A percentile compares a stretch with the other conserved stretches of the same genome.
Evolutionary conservation across 2,113 vertebrate genomes (phyloP).

Genomic region (Neogale vison): DNA sequence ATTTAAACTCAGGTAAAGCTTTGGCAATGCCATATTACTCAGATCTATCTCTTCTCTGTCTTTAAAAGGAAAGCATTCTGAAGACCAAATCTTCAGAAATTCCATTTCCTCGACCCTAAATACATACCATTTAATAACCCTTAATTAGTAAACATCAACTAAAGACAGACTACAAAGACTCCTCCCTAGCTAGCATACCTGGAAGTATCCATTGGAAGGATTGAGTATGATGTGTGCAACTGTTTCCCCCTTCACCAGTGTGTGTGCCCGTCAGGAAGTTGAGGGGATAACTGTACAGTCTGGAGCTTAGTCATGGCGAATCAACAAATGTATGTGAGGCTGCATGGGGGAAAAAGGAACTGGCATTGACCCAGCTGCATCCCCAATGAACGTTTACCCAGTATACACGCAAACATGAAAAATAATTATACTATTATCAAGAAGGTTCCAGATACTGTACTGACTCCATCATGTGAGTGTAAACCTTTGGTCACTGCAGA

Average conservation of each 20-base stretch:
- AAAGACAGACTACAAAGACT: not conserved
- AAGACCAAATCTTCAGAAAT: not conserved
- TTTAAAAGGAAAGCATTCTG: not conserved
- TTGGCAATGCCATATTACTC: not conserved
- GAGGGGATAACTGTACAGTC: too few species aligned
- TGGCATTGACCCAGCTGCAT: not conserved
- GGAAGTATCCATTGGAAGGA: not conserved
- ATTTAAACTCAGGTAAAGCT: not conserved
- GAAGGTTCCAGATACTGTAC: not conserved
- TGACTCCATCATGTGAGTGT: too few species aligned
- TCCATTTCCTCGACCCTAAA: too few species aligned
- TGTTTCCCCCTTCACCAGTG: too few species aligned
- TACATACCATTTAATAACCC: not conserved
- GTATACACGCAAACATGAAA: rapidly evolving
- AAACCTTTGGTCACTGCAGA: not conserved
- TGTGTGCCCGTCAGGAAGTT: rapidly evolving
- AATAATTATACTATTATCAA: not conserved
- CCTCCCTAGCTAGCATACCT: not conserved
- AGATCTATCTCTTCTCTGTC: not conserved
- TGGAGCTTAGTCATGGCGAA: rapidly evolving
- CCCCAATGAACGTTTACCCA: not conserved
- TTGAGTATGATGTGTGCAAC: not conserved
- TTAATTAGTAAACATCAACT: too few species aligned
- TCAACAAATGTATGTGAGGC: not conserved
- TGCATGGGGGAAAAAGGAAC: rapidly evolving